phyloP scores from a whole-genome alignment of 2,797 vertebrate species.

The Petrocephalus sullivani region DNA sequence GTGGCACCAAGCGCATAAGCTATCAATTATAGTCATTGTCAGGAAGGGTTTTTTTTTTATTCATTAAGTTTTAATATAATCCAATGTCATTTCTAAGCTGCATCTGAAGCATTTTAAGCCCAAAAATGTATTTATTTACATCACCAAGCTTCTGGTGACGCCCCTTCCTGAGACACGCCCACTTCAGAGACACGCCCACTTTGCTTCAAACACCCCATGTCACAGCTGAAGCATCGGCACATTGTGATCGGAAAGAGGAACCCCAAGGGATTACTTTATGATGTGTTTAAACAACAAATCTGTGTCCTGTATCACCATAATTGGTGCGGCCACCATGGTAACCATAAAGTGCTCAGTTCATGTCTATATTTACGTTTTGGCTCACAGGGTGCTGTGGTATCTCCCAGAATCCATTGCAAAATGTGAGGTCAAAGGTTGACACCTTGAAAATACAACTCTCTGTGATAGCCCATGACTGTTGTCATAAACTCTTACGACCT shows the following conservation, averaged over 20 bases:
- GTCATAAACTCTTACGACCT: background rate
- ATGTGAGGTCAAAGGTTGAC: background rate
- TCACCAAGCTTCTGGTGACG: background rate
- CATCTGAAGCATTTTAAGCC: background rate
- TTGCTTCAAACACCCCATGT: background rate
- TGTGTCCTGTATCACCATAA: background rate
- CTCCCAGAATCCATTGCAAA: background rate
- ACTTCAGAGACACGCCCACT: background rate
- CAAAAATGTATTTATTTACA: background rate
- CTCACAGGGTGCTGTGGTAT: background rate
- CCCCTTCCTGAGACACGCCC: background rate
- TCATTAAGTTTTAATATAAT: background rate
- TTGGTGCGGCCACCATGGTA: background rate
- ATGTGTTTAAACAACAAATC: background rate
- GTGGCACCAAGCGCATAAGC: background rate
- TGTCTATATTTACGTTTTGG: background rate
- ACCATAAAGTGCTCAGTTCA: background rate
- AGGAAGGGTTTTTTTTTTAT: background rate
- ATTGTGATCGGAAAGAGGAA: background rate
- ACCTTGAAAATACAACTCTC: background rate
- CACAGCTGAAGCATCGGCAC: background rate
- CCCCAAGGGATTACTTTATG: background rate
- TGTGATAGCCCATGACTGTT: background rate
- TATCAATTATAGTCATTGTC: slow-evolving; percentile 4
- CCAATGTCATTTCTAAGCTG: background rate